Conservation (phyloP, 1,140 invertebrate genomes). For the Goniozus legneri region DNA sequence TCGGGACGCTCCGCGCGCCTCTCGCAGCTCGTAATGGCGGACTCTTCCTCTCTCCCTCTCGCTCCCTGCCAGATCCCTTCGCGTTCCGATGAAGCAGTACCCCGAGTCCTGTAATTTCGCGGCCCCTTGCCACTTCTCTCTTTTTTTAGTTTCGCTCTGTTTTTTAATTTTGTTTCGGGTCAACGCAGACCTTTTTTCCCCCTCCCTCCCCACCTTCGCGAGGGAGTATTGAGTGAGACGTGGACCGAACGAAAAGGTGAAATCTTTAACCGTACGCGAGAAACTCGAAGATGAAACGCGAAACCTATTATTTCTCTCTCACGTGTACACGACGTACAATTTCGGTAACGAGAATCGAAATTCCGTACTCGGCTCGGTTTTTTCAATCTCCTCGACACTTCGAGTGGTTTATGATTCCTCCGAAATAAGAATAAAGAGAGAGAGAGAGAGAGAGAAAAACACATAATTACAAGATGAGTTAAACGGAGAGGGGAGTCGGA, state of each 20-base stretch:
- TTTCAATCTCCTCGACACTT: no score
- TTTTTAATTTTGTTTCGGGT: background rate
- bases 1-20: no score
- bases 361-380: no score
- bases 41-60: no score
- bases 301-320: no score
- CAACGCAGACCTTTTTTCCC: background rate
- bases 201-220: background rate
- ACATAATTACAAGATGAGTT: background rate
- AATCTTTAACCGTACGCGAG: no score
- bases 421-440: background rate
- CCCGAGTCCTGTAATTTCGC: slow-evolving; percentile 17
- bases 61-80: slow-evolving; percentile 12
- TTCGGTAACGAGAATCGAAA: no score
- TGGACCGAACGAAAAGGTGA: no score
- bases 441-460: background rate
- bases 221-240: slow-evolving; percentile 33
- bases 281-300: no score
- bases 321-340: no score
- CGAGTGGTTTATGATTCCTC: no score
- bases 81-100: slow-evolving; percentile 23
- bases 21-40: slow-evolving; percentile 34
- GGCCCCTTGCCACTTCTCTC: background rate
- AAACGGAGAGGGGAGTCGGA: background rate
- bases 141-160: background rate